These are phyloP conservation scores for Pardosa pseudoannulata DNA, from an alignment of 2,888 invertebrate genomes.

Conservation along the genomic window DNA sequence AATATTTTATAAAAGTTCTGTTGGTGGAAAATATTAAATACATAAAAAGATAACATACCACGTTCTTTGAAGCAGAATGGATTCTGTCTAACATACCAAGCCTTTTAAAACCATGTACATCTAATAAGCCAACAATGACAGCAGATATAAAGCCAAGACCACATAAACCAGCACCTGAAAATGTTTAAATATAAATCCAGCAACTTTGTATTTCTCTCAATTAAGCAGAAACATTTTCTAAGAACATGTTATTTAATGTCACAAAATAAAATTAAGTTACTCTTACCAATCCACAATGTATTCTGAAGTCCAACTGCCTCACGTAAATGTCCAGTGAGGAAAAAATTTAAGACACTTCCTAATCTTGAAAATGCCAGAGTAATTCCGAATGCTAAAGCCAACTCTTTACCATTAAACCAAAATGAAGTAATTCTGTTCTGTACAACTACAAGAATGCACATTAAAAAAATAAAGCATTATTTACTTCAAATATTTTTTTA, in stretches of 20 bases:
- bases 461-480: neutral
- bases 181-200: no score
- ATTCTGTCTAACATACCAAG: slow-evolving; percentile 76
- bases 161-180: slow-evolving; percentile 78
- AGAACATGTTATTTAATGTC: no score
- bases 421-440: slow-evolving; percentile 78
- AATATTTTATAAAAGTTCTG: no score
- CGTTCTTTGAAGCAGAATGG: slow-evolving; percentile 76
- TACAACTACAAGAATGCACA: slow-evolving; percentile 76
- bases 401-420: slow-evolving; percentile 78
- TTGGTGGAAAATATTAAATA: no score
- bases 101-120: slow-evolving; percentile 76
- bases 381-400: slow-evolving; percentile 78
- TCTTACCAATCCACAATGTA: slow-evolving; percentile 78
- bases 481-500: no score
- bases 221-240: no score
- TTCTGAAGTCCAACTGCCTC: slow-evolving; percentile 76
- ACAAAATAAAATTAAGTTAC: no score
- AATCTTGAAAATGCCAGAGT: slow-evolving; percentile 78
- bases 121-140: slow-evolving; percentile 77
- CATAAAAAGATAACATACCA: slow-evolving; percentile 76
- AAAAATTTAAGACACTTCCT: slow-evolving; percentile 78
- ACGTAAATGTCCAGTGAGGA: slow-evolving; percentile 77
- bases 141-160: slow-evolving; percentile 78
- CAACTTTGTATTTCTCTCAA: no score